Base-by-base conservation (phyloP, 2,113 vertebrate species). In the Corythoichthys haematopterus region DNA sequence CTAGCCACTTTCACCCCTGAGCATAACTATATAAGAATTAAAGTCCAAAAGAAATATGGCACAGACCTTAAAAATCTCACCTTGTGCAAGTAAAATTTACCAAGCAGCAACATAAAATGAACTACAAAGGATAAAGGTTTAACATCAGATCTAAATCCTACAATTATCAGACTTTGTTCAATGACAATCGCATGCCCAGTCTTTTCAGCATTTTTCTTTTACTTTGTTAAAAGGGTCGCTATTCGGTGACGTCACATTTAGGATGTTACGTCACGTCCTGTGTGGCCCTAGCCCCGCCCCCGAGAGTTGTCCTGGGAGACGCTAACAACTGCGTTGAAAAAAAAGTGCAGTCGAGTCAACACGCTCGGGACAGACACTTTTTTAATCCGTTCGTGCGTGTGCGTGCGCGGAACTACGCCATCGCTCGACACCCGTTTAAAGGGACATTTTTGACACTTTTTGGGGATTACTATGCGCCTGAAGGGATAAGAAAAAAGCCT, bases 281-380 rank as follows among this genome's bases (percentile, higher is more conserved):
- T 46, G 11, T 46, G 14, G 28, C 15, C 63, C 48, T 14, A 61
- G 58, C 84, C 83, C 85, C 87, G 70, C 87, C 85, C 74, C 50
- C 59, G 2, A 2, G 74, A 84, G 85, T 84, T 84, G 85, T 87
- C 87, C 87, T 79, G 84, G 87, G 85, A 87, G 85, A 89, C 87
- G 75, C 78, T 81, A 89, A 87, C 85, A 88, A 87, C 85, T 86
- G 77, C 52, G 43, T 20, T 45, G 33, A 56, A 57, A 67, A 74
- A 51, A 83, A 88, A 87, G 77, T 74, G 66, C 56, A 40, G 37
- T 55, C 77, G 43, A 37, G 2, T 38, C 38, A 65, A 36, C 33
- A 46, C 60, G 28, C 60, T 62, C 13, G 48, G 56, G 37, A 60
- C 9, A 52, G 16, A 28, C 20, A 28, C 20, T 55, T 57, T 35